Evolutionary conservation across 2,888 invertebrate genomes (phyloP), one percentile per base, ranked within the genome.

Genomic region (Laspeyria flexula): DNA sequence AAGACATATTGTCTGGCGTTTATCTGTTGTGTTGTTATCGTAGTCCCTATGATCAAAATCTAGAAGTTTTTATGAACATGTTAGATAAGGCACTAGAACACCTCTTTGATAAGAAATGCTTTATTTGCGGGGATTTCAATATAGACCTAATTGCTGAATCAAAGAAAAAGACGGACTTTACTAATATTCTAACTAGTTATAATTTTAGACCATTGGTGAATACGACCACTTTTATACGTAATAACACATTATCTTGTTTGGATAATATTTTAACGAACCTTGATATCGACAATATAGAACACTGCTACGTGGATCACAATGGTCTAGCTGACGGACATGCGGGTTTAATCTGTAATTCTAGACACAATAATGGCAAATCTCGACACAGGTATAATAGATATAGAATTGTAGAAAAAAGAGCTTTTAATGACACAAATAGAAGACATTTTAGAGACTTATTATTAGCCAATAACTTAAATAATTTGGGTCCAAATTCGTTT

Each of bases 41-140:
- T 10, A 44, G n/a, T n/a, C 47, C 41, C 2, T 3, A 25, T 15
- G 12, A 27, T 7, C 25, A 34, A 9, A 43, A 34, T 35, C 13
- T 50, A 13, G 35, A 40, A 12, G 7, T n/a, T n/a, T 50, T 50
- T 23, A 5, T 50, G 34, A 33, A 43, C 10, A 37, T 11, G 7
- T 13, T 48, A 10, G 48, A 48, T 12, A 39, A 39, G 15, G 4
- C 40, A 10, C n/a, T 46, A 9, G 39, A 46, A 9, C 13, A 39
- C 9, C 9, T 39, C 2, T 39, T 39, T 16, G 11, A 40, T 33
- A 46, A 46, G 16, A 39, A 33, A 11, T 18, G 46, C 12, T 10
- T 46, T 13, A 39, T 46, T 2, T 46, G 39, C 25, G 45, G 45
- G 1, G 38, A 45, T 21, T 45, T 45, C 33, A 45, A 47, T 10